These are phyloP conservation scores for Latrodectus hesperus DNA, from an alignment of 2,888 invertebrate species.

Conservation along the genomic window DNA sequence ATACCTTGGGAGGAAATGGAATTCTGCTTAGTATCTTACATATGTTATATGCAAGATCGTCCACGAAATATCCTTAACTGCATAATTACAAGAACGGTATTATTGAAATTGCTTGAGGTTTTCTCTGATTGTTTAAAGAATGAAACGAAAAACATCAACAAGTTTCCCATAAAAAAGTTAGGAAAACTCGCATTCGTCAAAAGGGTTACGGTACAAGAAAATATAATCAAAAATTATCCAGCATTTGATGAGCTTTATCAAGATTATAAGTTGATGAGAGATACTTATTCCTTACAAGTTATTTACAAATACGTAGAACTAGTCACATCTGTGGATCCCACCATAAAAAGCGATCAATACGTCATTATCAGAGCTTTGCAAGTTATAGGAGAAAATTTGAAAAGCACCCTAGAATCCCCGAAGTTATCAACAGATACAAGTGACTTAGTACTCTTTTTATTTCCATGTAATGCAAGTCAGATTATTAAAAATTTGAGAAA, in stretches of 20 bases:
- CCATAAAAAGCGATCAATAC: neutral
- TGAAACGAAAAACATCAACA: neutral
- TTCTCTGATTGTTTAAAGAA: neutral
- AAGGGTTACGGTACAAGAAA: neutral
- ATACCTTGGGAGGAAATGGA: constrained; percentile 62
- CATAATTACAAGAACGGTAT: neutral
- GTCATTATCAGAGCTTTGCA: constrained; percentile 28
- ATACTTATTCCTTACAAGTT: constrained; percentile 12
- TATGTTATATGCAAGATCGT: neutral
- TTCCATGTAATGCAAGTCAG: neutral
- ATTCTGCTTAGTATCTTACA: constrained; percentile 26
- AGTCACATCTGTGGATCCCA: neutral
- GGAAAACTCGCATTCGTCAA: neutral
- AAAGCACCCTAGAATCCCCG: constrained; percentile 20
- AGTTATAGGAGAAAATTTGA: constrained; percentile 35
- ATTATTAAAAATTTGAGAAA: neutral
- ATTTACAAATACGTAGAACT: neutral
- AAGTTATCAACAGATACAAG: neutral
- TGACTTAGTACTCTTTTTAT: neutral
- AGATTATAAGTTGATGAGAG: constrained; percentile 1
- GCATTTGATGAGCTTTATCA: constrained; percentile 16
- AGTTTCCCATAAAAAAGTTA: neutral
- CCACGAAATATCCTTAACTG: constrained; percentile 4
- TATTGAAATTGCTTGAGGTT: neutral
- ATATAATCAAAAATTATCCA: constrained; percentile 9